Evolutionary conservation across 1,140 invertebrate genomes (phyloP).

Genomic region (Spodoptera frugiperda): DNA sequence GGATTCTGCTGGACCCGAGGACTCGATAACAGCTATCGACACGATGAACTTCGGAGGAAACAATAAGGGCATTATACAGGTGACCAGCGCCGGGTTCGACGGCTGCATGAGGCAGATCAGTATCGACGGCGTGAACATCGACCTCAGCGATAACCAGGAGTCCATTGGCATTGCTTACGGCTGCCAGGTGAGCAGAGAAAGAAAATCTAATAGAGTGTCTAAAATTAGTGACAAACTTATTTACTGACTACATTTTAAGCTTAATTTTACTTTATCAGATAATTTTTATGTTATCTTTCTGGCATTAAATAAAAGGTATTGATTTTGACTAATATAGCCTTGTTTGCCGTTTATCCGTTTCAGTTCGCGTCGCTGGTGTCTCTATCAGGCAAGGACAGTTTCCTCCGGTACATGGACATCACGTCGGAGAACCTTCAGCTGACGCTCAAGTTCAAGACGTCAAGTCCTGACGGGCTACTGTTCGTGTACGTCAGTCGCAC

Average conservation of each 20-base stretch:
- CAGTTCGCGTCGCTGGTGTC: constrained; percentile 88
- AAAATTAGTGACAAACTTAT: no score
- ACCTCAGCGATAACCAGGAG: constrained; percentile 92
- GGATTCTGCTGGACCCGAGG: constrained; percentile 71
- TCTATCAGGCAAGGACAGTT: constrained; percentile 87
- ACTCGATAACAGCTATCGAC: constrained; percentile 87
- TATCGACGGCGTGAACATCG: constrained; percentile 91
- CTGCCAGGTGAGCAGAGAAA: constrained; percentile 90
- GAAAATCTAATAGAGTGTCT: no score
- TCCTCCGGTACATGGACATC: constrained; percentile 88
- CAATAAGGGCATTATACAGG: constrained; percentile 88
- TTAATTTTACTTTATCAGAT: no score
- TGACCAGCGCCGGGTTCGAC: constrained; percentile 93
- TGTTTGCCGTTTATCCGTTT: constrained; percentile 1
- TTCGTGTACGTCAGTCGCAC: constrained; percentile 84
- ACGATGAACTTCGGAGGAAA: constrained; percentile 96
- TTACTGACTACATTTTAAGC: no score
- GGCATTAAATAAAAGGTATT: no score
- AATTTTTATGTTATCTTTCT: no score
- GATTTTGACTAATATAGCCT: background rate
- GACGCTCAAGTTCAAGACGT: constrained; percentile 96
- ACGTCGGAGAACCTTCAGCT: constrained; percentile 89
- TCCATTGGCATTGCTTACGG: constrained; percentile 93
- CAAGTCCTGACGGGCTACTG: constrained; percentile 91
- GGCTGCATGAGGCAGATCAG: constrained; percentile 96